A percentile compares a stretch with the other conserved stretches of the same genome.
These are phyloP conservation scores for Latrodectus geometricus DNA, from an alignment of 1,140 invertebrate genomes.

Conservation along the genomic window DNA sequence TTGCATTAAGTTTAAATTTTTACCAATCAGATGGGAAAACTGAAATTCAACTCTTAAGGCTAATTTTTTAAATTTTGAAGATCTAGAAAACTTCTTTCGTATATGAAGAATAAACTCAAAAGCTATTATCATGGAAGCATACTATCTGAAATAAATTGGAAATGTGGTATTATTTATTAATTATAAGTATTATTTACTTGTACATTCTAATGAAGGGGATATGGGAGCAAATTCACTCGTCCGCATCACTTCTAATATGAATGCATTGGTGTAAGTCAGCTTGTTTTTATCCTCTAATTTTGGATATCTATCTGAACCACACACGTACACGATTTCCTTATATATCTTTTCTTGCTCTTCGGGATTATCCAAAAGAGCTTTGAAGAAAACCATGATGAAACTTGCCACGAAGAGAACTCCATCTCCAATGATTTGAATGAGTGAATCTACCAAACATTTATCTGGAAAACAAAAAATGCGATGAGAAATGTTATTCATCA, in stretches of 20 bases:
- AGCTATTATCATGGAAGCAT: no score
- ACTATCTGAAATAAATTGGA: no score
- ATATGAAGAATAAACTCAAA: no score
- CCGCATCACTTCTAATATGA: conserved; percentile 3
- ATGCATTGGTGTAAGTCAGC: conserved; percentile 17
- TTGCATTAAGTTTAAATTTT: no score
- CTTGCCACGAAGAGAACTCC: not conserved
- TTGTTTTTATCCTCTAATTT: conserved; percentile 26
- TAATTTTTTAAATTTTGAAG: no score
- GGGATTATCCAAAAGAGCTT: not conserved
- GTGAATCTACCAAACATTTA: not conserved
- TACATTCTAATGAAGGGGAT: not conserved
- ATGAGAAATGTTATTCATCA: no score
- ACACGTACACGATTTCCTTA: conserved; percentile 6
- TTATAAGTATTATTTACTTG: conserved; percentile 11
- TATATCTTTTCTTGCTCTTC: conserved; percentile 36
- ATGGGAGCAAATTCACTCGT: not conserved
- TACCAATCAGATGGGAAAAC: no score
- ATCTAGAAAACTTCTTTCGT: no score
- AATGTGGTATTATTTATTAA: no score
- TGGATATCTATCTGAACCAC: conserved; percentile 4
- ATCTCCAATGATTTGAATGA: not conserved
- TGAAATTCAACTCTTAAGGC: no score
- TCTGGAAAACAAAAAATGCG: no score
- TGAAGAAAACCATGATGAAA: not conserved